Evolutionary conservation across 2,888 invertebrate species (phyloP), one percentile per base, ranked within the genome.

Genomic region (Boloria selene): DNA sequence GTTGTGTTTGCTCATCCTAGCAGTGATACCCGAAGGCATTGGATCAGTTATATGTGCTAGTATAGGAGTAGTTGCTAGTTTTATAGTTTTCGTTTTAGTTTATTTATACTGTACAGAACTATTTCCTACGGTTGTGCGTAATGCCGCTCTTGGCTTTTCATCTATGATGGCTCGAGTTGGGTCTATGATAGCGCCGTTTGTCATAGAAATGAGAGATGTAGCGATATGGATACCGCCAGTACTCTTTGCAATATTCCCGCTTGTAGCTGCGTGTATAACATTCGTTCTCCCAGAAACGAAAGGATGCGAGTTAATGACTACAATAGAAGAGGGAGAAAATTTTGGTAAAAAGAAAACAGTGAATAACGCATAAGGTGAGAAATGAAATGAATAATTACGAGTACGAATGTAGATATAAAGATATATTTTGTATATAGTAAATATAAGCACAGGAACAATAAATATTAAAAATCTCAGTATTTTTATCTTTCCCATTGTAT

Each of bases 161-260:
- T 98, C 97, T 0, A 96, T 97, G 95, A 94, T 95, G 78, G 97
- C 97, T 0, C 93, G 98, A 72, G 89, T 97, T 26, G 98, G 98
- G 0, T 97, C 97, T 0, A 96, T 98, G 93, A 74, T 95, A 13
- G 97, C 98, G 0, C 97, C 98, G 0, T 96, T 96, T 78, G 94
- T 98, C 7, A 95, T 96, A 18, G 93, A 94, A 26, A 76, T 95
- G 76, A 86, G 84, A 62, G 80, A 83, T 38, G 79, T 91, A 0
- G 85, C 88, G 10, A 64, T 75, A 0, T 95, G 95, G 94, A 74
- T 96, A 59, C 95, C 97, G 0, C 95, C 97, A 0, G 77, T 95
- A 0, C 90, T 94, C 38, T 97, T 97, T 79, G 97, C 96, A 0
- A 68, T 94, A 0, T 76, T 95, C n/a, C 95, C 96, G 0, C 75